Evolutionary conservation across 1,140 invertebrate species (phyloP), one percentile per base, ranked within the genome.

Genomic region (Cydia splendana): DNA sequence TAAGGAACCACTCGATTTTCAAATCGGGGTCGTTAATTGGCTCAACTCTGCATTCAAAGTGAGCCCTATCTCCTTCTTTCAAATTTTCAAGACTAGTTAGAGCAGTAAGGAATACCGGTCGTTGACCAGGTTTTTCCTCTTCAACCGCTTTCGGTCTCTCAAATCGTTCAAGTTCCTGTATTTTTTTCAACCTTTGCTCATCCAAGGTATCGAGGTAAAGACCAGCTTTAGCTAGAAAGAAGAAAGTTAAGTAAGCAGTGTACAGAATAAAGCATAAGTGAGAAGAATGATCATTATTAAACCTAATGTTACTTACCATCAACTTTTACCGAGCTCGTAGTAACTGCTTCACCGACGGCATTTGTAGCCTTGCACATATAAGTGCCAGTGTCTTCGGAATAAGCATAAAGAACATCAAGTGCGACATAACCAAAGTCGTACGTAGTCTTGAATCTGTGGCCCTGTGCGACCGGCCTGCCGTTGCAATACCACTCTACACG

Each of bases 371-470:
- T 96, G 93, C 98, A 99, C 95, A 98, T 98, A 90, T 99, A 99
- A 75, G 98, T 98, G 69, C 98, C 98, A 62, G 97, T 97, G 88
- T 99, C 98, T 94, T 99, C 98, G 51, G 97, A 96, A 92, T 98
- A 99, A 62, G 98, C 97, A 93, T 99, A 99, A n/a, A 99, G 94
- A 84, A 99, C 97, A 90, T 99, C 98, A 51, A 99, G 93, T 74
- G 98, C 97, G 7, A 99, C 98, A 90, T 98, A 99, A 78, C 98
- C 98, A 94, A 99, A 99, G 88, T 99, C 98, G 86, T 99, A 98
- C 6, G 97, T 97, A 9, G 98, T 98, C 90, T 98, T 98, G 91
- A 98, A 98, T 81, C 97, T 95, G 85, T 98, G 97, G 82, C 97
- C 97, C 86, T 97, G 97, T 82, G 96, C 96, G 82, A 99, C 96